These are phyloP conservation scores for Menura novaehollandiae DNA, from an alignment of 2,113 vertebrate species.

Conservation along the genomic window DNA sequence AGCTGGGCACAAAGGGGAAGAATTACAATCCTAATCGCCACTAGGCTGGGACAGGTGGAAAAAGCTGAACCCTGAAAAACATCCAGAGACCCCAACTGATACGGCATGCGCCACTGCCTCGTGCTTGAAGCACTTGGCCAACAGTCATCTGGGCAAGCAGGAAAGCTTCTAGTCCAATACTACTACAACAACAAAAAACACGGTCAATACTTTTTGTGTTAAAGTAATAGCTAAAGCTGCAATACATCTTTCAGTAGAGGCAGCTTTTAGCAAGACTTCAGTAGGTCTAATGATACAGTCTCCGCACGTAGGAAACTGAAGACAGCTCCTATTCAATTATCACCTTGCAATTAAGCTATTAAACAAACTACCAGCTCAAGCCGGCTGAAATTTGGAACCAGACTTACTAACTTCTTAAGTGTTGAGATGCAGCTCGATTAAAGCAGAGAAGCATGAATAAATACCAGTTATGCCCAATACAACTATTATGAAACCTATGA, in stretches of 20 bases:
- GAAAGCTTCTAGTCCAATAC: background rate
- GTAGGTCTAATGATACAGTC: background rate
- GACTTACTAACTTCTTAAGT: background rate
- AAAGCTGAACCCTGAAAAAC: accelerated
- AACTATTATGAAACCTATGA: background rate
- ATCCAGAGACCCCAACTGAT: background rate
- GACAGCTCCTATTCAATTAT: constrained; percentile 8
- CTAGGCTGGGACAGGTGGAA: background rate
- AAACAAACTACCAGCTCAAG: background rate
- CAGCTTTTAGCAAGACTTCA: background rate
- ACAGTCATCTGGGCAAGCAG: background rate
- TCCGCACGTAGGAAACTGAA: background rate
- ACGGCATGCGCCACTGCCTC: accelerated
- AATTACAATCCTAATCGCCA: background rate
- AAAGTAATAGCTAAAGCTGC: background rate
- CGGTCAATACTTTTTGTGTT: background rate
- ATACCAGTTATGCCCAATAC: background rate
- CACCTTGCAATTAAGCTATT: constrained; percentile 25
- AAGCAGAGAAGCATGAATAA: background rate
- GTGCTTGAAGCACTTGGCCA: background rate
- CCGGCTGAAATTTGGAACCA: background rate
- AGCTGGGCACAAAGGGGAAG: background rate
- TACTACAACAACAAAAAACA: background rate
- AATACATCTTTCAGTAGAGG: background rate
- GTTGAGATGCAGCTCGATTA: background rate